phyloP scores from a whole-genome alignment of 2,888 invertebrate genomes.

The Lumbricus terrestris region DNA sequence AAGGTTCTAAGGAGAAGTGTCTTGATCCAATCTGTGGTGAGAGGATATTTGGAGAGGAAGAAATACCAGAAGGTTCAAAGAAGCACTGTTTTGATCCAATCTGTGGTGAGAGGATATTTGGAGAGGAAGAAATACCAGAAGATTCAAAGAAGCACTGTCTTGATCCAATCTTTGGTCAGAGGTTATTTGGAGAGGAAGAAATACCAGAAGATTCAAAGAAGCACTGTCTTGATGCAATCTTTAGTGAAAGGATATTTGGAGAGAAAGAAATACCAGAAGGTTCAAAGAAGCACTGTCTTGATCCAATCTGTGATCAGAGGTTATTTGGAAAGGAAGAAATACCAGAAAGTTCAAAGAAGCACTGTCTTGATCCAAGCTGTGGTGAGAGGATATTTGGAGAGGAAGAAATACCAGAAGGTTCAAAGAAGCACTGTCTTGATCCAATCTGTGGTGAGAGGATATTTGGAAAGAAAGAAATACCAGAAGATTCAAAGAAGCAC shows the following conservation, averaged over 20 bases:
- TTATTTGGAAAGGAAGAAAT: constrained; percentile 12
- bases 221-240: constrained; percentile 40
- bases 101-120: not conserved
- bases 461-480: constrained; percentile 39
- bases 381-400: constrained; percentile 12
- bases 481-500: not conserved
- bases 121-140: not conserved
- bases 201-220: not conserved
- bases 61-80: not conserved
- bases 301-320: constrained; percentile 19
- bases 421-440: not conserved
- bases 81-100: constrained; percentile 11
- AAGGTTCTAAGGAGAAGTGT: not conserved
- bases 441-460: constrained; percentile 52
- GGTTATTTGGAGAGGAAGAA: not conserved
- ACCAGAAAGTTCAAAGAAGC: constrained; percentile 39
- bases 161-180: not conserved
- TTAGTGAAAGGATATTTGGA: constrained; percentile 20
- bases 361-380: constrained; percentile 48
- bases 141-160: not conserved
- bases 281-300: not conserved
- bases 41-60: not conserved
- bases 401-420: not conserved
- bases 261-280: constrained; percentile 4
- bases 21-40: not conserved